Evolutionary conservation across 2,888 invertebrate species (phyloP), one percentile per base, ranked within the genome.

Genomic region (Nomada fucata): DNA sequence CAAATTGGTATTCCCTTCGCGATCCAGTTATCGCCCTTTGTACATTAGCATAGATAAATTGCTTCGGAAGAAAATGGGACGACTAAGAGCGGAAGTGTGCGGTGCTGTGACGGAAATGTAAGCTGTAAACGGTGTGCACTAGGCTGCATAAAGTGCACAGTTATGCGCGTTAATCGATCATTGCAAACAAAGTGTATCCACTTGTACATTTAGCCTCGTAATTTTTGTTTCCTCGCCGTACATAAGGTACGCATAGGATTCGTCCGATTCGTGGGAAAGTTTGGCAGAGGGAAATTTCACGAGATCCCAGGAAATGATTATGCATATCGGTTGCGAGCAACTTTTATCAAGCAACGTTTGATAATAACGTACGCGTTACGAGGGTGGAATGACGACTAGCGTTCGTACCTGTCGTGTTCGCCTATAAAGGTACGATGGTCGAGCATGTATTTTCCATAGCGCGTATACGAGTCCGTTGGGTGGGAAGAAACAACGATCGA

Each of bases 351-450:
- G 44, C 13, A 55, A 52, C 11, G 50, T n/a, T 57, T 18, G 78
- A 80, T 80, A 80, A 73, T 26, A 26, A 18, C 7, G 42, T n/a
- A 61, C 50, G 47, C 23, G 57, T 36, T n/a, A 7, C 18, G n/a
- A 20, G 42, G 42, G 26, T 76, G 18, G 47, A 44, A 64, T 23
- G 18, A 50, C 15, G 52, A 15, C 26, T 26, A 26, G 26, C 2
- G 26, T 26, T 26, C 26, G 26, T 26, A 26, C 36, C 36, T 36
- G 7, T 7, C 36, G 23, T 26, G 11, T 60, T 23, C 2, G 4
- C n/a, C 36, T 77, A 79, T 80, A 80, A 78, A 68, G 63, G 44
- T n/a, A 29, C 53, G 60, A 20, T 53, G 23, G n/a, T 7, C n/a
- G 10, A 47, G 47, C 47, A 2, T 11, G 10, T 23, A 55, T 18